These are phyloP conservation scores for Mugil cephalus DNA, from an alignment of 2,113 vertebrate genomes.

Conservation along the genomic window DNA sequence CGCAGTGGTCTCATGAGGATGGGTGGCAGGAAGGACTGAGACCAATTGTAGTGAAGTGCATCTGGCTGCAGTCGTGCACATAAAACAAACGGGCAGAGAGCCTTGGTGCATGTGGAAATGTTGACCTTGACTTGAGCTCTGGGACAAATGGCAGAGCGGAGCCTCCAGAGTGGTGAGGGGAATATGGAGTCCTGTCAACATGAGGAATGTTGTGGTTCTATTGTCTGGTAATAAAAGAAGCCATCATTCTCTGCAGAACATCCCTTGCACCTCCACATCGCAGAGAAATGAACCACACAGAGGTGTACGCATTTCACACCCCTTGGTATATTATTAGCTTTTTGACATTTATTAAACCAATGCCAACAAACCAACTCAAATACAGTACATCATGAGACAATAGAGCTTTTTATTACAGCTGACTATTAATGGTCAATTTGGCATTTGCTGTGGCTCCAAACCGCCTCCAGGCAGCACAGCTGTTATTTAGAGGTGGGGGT, in stretches of 20 bases:
- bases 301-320: slow-evolving; percentile 41
- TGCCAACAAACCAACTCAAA: slow-evolving; percentile 6
- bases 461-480: slow-evolving; percentile 53
- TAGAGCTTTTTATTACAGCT: slow-evolving; percentile 57
- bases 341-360: slow-evolving; percentile 67
- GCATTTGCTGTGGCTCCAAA: slow-evolving; percentile 64
- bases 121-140: slow-evolving; percentile 67
- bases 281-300: slow-evolving; percentile 34
- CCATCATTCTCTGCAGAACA: slow-evolving; percentile 66
- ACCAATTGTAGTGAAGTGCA: slow-evolving; percentile 27
- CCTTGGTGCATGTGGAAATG: slow-evolving; percentile 27
- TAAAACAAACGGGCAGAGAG: slow-evolving; percentile 16
- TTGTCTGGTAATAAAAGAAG: slow-evolving; percentile 75
- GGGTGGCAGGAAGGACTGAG: not conserved
- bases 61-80: slow-evolving; percentile 17
- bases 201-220: slow-evolving; percentile 67
- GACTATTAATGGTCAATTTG: slow-evolving; percentile 68
- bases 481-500: slow-evolving; percentile 58
- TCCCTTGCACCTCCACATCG: slow-evolving; percentile 32
- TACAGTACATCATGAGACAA: slow-evolving; percentile 59
- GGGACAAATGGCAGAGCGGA: slow-evolving; percentile 43
- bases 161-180: slow-evolving; percentile 58
- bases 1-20: slow-evolving; percentile 19
- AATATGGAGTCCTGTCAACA: slow-evolving; percentile 75
- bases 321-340: slow-evolving; percentile 39